Conservation (phyloP, 1,140 invertebrate species). For the Oncopodura yosiiana region DNA sequence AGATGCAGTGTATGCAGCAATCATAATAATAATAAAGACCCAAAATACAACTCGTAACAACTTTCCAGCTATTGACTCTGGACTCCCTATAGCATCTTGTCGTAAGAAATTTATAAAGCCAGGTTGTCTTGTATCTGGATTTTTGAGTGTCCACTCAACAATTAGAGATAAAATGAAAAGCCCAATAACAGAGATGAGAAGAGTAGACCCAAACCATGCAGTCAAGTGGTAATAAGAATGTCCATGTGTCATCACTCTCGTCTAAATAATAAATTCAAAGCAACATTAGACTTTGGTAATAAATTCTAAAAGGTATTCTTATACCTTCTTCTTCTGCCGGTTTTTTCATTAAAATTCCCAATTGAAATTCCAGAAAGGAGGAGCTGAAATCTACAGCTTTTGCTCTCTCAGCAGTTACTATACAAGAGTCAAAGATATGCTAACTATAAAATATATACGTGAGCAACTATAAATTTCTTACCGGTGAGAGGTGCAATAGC, state of each 20-base stretch:
- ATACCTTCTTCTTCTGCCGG: constrained; percentile 53
- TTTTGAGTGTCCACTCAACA: constrained; percentile 17
- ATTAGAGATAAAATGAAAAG: constrained; percentile 13
- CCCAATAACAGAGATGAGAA: constrained; percentile 1
- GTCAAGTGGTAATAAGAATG: constrained; percentile 13
- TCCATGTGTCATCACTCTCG: constrained; percentile 18
- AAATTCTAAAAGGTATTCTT: constrained; percentile 58
- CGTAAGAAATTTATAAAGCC: constrained; percentile 21
- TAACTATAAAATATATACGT: constrained; percentile 42
- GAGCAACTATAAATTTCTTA: neutral
- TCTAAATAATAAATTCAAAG: too few species aligned
- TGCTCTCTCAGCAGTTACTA: constrained; percentile 53
- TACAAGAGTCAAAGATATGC: constrained; percentile 56
- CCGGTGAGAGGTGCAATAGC: neutral
- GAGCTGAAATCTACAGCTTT: constrained; percentile 54
- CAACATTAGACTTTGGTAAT: constrained; percentile 50
- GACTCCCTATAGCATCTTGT: constrained; percentile 16
- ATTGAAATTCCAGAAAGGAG: constrained; percentile 58
- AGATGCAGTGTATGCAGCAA: constrained; percentile 96
- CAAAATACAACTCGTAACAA: constrained; percentile 96
- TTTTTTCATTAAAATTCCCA: constrained; percentile 57
- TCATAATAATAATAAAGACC: constrained; percentile 96
- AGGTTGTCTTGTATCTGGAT: constrained; percentile 2
- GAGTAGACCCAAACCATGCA: neutral
- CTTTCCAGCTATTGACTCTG: constrained; percentile 52